Conservation (phyloP, 2,888 invertebrate genomes). For the Ophraella communa region DNA sequence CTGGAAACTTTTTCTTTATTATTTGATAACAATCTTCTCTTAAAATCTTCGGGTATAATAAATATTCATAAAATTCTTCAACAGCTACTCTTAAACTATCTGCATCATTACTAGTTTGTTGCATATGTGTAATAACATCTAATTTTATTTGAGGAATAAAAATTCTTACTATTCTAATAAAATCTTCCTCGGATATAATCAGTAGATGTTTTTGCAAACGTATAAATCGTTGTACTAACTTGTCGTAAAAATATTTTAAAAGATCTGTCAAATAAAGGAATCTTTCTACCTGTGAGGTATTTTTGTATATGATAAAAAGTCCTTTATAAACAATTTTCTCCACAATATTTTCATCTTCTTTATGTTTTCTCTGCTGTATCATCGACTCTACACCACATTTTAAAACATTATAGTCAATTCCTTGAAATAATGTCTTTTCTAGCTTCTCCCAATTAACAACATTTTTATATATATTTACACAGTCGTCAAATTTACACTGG, state of each 20-base stretch:
- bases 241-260: background rate
- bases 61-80: conserved; percentile 13
- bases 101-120: background rate
- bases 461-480: background rate
- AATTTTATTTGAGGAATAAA: background rate
- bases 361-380: background rate
- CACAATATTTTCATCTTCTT: background rate
- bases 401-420: too few relatives aligned
- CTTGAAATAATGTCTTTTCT: too few relatives aligned
- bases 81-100: background rate
- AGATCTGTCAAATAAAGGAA: background rate
- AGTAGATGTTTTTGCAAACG: background rate
- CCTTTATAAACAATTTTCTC: background rate
- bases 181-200: background rate
- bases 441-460: background rate
- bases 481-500: background rate
- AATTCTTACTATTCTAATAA: background rate
- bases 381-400: background rate
- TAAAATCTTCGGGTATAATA: conserved; percentile 28
- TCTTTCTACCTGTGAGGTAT: background rate
- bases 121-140: background rate
- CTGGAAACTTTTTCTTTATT: conserved; percentile 36
- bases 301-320: background rate
- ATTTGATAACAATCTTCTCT: conserved; percentile 43
- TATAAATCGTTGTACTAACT: background rate